These are phyloP conservation scores for Halictus rubicundus DNA, from an alignment of 1,140 invertebrate species.

Conservation along the genomic window DNA sequence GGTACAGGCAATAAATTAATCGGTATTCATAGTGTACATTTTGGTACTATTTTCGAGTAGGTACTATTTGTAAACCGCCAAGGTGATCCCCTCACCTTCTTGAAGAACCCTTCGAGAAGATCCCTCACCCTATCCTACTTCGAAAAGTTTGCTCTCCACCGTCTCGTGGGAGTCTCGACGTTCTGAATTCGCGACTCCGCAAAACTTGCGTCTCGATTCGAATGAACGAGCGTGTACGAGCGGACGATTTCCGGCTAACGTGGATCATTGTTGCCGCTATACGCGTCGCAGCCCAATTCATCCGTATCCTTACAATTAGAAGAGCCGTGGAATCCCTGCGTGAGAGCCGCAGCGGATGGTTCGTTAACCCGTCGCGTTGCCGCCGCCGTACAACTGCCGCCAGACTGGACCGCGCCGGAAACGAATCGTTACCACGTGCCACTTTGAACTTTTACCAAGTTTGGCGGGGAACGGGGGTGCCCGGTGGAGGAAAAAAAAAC, in stretches of 20 bases:
- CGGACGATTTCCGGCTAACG: no score
- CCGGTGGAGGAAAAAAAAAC: conserved; percentile 2
- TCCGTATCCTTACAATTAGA: conserved; percentile 38
- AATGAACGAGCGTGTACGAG: no score
- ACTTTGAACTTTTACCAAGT: conserved; percentile 61
- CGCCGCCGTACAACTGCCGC: conserved; percentile 62
- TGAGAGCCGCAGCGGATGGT: conserved; percentile 52
- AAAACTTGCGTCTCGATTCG: no score
- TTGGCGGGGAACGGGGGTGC: conserved; percentile 36
- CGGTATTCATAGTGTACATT: no score
- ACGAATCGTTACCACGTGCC: conserved; percentile 66
- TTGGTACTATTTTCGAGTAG: no score
- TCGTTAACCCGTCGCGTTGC: conserved; percentile 57
- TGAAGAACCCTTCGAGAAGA: not conserved
- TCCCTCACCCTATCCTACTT: no score
- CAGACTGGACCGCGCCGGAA: conserved; percentile 60
- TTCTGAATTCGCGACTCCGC: no score
- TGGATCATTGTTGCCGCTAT: no score
- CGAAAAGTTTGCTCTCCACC: not conserved
- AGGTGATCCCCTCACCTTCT: no score
- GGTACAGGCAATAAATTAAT: no score
- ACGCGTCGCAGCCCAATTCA: conserved; percentile 1
- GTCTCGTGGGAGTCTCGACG: no score
- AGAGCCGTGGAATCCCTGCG: conserved; percentile 43
- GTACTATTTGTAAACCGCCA: no score